These are phyloP conservation scores for Turritopsis dohrnii DNA, from an alignment of 30 jellyfish, hydroid and myxozoan species.

Conservation along the genomic window DNA sequence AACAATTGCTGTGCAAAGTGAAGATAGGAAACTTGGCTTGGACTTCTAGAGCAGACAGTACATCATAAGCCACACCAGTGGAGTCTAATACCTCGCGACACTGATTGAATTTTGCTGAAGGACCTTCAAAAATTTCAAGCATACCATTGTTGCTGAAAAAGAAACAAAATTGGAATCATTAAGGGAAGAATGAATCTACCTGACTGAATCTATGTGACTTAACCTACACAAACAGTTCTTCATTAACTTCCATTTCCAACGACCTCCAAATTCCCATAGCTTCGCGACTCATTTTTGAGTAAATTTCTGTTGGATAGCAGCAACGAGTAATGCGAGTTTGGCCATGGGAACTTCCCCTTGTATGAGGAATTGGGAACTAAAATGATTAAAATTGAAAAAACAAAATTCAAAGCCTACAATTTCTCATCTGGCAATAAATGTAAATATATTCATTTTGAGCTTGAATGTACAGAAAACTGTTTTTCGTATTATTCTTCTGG, in stretches of 20 bases:
- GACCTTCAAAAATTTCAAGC: constrained; percentile 33
- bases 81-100: constrained; percentile 20
- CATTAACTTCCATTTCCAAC: constrained; percentile 30
- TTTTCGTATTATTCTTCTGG: neutral
- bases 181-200: neutral
- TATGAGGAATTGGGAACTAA: constrained; percentile 78
- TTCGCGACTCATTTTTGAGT: constrained; percentile 54
- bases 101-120: constrained; percentile 1
- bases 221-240: constrained; percentile 42
- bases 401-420: too few relatives aligned
- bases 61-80: constrained; percentile 16
- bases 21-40: constrained; percentile 51
- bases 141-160: constrained; percentile 43
- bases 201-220: neutral
- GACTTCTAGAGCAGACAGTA: constrained; percentile 18
- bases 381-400: too few relatives aligned
- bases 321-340: constrained; percentile 61
- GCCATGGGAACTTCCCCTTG: constrained; percentile 89
- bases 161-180: neutral
- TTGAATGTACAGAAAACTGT: neutral
- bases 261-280: constrained; percentile 47
- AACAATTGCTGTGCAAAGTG: constrained; percentile 9
- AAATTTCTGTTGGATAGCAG: constrained; percentile 36
- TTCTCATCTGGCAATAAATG: too few relatives aligned
- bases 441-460: too few relatives aligned